Base-by-base conservation (phyloP, 92 coral and sea anemone genomes). In the Diadumene lineata region DNA sequence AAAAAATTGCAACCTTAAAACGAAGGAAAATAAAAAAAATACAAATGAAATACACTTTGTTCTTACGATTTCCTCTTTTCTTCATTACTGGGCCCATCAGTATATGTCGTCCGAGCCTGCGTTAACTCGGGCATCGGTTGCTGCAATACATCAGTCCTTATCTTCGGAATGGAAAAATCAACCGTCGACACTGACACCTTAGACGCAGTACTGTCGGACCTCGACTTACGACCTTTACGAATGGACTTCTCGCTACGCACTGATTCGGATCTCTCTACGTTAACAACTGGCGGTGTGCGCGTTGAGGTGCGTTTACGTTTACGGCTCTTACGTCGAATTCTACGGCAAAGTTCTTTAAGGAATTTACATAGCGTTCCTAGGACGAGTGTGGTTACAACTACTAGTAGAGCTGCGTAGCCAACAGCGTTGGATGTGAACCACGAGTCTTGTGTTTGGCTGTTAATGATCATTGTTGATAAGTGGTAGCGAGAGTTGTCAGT, bases 321-420 rank as follows among this genome's bases (percentile, higher is more conserved):
- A 68, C 76, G 61, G 31, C 81, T 84, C 33, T 80, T 48, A 27
- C 79, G 74, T 48, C 80, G 72, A n/a, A 87, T 55, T 63, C 81
- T 68, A 30, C 81, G 87, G 61, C 97, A 91, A 48, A 91, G 77
- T 64, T 84, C 84, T 30, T 79, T 77, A 16, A 91, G 63, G 66
- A 84, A 81, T 81, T 79, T 88, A 75, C 97, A 91, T 44, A 91
- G n/a, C 2, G 81, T 77, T 15, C 97, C 97, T 19, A 91, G 64
- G 21, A 91, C 86, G 21, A 91, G 61, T 0, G 87, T 86, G 51
- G 93, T 81, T 32, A 89, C 74, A 28, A 85, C 77, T 31, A 88
- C 90, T 31, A 81, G 66, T 21, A 88, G 58, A 0, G 81, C 31
- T 17, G 84, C 22, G 57, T 80, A 55, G 18, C 84, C 90, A 31